Percentiles rank a stretch among this genome's conserved stretches.
Conservation (phyloP, 30 jellyfish, hydroid and myxozoan species). For the Pelagia noctiluca region DNA sequence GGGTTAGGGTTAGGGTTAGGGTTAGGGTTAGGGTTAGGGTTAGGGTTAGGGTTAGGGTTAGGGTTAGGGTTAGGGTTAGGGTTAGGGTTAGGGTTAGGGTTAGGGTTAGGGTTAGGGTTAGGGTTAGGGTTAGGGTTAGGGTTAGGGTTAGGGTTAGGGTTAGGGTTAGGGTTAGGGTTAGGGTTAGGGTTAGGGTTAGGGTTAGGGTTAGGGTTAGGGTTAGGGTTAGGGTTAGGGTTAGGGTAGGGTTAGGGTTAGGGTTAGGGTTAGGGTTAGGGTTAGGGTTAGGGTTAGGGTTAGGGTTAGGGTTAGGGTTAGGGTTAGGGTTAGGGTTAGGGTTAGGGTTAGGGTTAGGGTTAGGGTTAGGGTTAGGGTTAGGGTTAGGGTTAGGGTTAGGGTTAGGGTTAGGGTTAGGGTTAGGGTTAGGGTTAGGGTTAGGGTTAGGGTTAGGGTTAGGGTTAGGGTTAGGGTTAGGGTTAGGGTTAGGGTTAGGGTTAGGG, state of each 20-base stretch:
- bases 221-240: conserved; percentile 6
- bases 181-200: conserved; percentile 9
- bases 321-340: conserved; percentile 6
- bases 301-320: conserved; percentile 9
- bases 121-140: conserved; percentile 9
- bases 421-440: neutral
- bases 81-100: conserved; percentile 8
- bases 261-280: neutral
- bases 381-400: neutral
- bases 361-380: neutral
- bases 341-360: neutral
- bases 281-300: conserved; percentile 8
- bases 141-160: conserved; percentile 8
- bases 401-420: neutral
- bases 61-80: neutral
- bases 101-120: conserved; percentile 6
- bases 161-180: conserved; percentile 6
- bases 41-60: neutral
- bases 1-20: neutral
- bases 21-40: neutral
- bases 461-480: neutral
- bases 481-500: neutral
- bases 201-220: conserved; percentile 8
- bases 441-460: neutral
- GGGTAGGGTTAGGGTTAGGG: neutral